Evolutionary conservation across 2,113 vertebrate genomes (phyloP).

Genomic region (Tympanuchus pallidicinctus): DNA sequence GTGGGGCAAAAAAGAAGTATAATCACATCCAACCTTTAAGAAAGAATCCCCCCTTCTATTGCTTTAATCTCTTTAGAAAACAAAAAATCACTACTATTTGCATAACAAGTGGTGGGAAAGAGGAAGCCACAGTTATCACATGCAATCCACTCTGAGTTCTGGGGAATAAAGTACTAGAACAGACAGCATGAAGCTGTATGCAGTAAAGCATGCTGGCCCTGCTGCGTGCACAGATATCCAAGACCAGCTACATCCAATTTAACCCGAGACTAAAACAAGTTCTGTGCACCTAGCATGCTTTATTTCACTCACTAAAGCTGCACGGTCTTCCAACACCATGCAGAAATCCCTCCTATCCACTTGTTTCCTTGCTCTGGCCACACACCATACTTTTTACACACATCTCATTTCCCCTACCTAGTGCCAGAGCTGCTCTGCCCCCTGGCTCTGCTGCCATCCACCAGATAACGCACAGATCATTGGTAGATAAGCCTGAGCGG

Average conservation of each 20-base stretch:
- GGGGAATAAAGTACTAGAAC: neutral
- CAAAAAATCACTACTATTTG: slow-evolving; percentile 11
- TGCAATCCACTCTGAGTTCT: neutral
- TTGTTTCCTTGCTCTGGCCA: neutral
- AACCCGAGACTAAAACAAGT: neutral
- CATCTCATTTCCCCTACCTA: neutral
- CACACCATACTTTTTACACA: too few relatives aligned
- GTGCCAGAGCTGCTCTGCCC: neutral
- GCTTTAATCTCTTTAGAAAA: slow-evolving; percentile 34
- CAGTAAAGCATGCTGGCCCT: neutral
- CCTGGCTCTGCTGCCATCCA: neutral
- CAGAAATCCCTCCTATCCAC: neutral
- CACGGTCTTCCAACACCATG: neutral
- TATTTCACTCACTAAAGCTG: neutral
- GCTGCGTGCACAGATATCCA: rapidly evolving
- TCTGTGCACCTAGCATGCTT: neutral
- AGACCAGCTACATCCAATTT: neutral
- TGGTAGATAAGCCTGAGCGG: neutral
- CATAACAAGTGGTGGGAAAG: slow-evolving; percentile 56
- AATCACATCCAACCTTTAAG: slow-evolving; percentile 14
- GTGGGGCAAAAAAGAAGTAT: slow-evolving; percentile 3
- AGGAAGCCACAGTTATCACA: slow-evolving; percentile 51
- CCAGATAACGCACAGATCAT: neutral
- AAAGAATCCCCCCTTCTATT: neutral
- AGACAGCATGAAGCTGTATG: neutral